phyloP scores from a whole-genome alignment of 2,888 invertebrate species.

The Pandemis cinnamomeana region DNA sequence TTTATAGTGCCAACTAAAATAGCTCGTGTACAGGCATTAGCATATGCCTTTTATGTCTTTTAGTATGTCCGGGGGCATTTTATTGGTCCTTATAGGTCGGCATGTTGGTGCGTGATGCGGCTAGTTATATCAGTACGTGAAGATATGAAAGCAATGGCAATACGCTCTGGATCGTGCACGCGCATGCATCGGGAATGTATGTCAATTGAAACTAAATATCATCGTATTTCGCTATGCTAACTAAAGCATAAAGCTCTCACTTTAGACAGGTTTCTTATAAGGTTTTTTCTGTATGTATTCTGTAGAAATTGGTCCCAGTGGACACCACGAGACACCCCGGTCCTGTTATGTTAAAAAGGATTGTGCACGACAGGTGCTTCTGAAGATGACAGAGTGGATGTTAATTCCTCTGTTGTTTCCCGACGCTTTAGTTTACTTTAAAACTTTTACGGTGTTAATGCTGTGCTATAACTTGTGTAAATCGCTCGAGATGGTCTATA shows the following conservation, averaged over 20 bases:
- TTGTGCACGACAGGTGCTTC: background rate
- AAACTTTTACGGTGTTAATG: too few relatives aligned
- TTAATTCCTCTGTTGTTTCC: background rate
- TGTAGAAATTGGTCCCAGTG: too few relatives aligned
- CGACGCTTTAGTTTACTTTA: too few relatives aligned
- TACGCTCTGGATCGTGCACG: conserved; percentile 12
- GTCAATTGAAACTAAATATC: background rate
- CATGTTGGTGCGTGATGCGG: conserved; percentile 32
- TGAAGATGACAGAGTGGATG: background rate
- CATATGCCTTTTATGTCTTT: conserved; percentile 49
- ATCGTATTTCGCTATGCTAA: background rate
- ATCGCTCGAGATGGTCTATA: too few relatives aligned
- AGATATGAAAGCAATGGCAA: conserved; percentile 28
- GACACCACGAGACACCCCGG: background rate
- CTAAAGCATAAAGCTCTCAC: too few relatives aligned
- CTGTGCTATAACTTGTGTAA: too few relatives aligned
- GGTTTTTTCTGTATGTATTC: too few relatives aligned
- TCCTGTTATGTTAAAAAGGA: background rate
- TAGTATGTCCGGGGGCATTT: conserved; percentile 44
- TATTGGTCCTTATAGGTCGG: conserved; percentile 44
- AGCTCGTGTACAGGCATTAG: conserved; percentile 45
- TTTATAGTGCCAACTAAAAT: conserved; percentile 43
- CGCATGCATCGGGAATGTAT: conserved; percentile 1
- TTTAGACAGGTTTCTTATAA: too few relatives aligned
- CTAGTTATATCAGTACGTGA: conserved; percentile 28